Percentiles rank a stretch among this genome's conserved stretches.
Evolutionary conservation across 2,797 vertebrate species (phyloP).

Genomic region (Neosilurus mollespiculum): DNA sequence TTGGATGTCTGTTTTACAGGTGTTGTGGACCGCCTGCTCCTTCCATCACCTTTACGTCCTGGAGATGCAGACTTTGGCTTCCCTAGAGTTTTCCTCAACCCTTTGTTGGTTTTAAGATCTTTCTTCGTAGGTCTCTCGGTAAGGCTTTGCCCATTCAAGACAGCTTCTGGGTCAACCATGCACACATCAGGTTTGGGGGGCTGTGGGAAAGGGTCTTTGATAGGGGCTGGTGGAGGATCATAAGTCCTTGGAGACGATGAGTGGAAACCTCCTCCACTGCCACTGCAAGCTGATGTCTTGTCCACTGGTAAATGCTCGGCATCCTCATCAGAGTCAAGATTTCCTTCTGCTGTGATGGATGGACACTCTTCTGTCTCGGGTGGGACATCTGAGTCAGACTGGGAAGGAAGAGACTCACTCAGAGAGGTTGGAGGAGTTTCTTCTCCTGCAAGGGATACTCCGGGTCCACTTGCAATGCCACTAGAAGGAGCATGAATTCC

Average conservation of each 20-base stretch:
- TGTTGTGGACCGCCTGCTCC: conserved; percentile 83
- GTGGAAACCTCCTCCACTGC: conserved; percentile 73
- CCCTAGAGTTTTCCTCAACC: conserved; percentile 78
- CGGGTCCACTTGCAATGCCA: conserved; percentile 66
- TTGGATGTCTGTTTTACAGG: conserved; percentile 82
- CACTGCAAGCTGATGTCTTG: conserved; percentile 74
- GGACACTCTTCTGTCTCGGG: conserved; percentile 98
- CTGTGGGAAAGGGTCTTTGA: conserved; percentile 87
- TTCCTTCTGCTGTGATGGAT: conserved; percentile 95
- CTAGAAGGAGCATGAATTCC: conserved; percentile 66
- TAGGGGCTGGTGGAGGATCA: conserved; percentile 83
- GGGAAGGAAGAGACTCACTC: conserved; percentile 92
- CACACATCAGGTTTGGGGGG: conserved; percentile 94
- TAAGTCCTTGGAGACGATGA: conserved; percentile 76
- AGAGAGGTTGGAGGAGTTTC: conserved; percentile 94
- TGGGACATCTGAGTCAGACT: conserved; percentile 95
- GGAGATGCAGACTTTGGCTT: conserved; percentile 91
- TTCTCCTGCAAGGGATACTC: conserved; percentile 76
- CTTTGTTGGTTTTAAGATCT: conserved; percentile 85
- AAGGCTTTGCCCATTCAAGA: conserved; percentile 78
- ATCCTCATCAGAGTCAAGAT: conserved; percentile 96
- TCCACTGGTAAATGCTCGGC: conserved; percentile 95
- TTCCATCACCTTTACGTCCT: conserved; percentile 79
- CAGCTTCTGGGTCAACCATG: conserved; percentile 94
- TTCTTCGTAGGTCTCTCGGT: conserved; percentile 85